Evolutionary conservation across 2,888 invertebrate species (phyloP), one percentile per base, ranked within the genome.

Genomic region (Caradrina kadenii): DNA sequence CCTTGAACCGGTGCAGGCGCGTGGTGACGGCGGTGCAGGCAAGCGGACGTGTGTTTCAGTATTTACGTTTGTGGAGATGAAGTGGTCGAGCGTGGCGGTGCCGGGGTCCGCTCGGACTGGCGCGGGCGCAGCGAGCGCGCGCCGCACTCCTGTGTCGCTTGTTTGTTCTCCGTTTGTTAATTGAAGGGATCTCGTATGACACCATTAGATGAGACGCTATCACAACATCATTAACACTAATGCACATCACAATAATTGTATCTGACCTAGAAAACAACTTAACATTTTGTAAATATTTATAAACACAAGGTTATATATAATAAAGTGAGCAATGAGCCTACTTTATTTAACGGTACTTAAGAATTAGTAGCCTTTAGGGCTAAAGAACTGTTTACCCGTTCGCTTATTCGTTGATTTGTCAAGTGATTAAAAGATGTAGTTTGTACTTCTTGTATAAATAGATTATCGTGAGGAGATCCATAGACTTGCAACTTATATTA

Each of bases 1-100:
- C 94, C 93, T 94, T 94, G 92, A 92, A 89, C 89, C 86, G 88
- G 75, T 80, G 79, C 83, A 83, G 77, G 83, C 82, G 63, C 61
- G 60, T 63, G 53, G 56, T 69, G 66, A 53, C 73, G 68, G 81
- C 73, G 72, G 79, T 62, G 67, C 69, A 49, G 62, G 78, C 73
- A 69, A 69, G 59, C 73, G 80, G 76, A 73, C 71, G 83, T 84
- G 84, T 85, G 86, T 88, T 91, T 88, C 86, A 89, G 89, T 87
- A 88, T 91, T 91, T 89, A 76, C 73, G 76, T 69, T 75, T 72
- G 63, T 73, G 76, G 55, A 76, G 73, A 77, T 69, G 63, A 56
- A 72, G 59, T 75, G 61, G 64, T 63, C 65, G 73, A 69, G 73
- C 83, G 75, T 77, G 69, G 80, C 83, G 83, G 77, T 80, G 88